Conservation (phyloP, 2,113 vertebrate genomes). For the Natator depressus region DNA sequence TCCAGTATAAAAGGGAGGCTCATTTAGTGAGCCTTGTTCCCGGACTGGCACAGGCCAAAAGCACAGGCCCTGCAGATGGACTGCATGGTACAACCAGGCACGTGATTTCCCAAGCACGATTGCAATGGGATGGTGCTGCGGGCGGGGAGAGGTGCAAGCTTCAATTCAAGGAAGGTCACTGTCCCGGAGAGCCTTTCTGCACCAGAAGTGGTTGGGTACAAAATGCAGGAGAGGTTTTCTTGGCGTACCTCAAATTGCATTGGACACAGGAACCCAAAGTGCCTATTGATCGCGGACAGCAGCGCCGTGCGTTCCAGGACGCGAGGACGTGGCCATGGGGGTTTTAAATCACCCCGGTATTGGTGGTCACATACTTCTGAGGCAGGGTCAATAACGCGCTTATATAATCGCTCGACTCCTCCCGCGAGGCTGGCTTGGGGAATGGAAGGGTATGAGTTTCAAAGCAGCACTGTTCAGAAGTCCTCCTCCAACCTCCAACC, state of each 20-base stretch:
- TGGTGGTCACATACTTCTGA: background rate
- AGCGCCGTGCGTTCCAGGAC: background rate
- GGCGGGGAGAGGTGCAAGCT: background rate
- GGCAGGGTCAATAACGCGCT: background rate
- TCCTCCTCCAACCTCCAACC: accelerated
- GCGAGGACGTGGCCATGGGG: background rate
- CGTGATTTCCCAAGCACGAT: background rate
- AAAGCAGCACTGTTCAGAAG: background rate
- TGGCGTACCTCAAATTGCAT: background rate
- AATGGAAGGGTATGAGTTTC: background rate
- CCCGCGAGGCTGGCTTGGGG: background rate
- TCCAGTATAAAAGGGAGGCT: accelerated
- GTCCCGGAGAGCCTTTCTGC: background rate
- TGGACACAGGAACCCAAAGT: background rate
- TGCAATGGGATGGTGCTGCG: accelerated
- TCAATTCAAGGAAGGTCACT: slow-evolving; percentile 2
- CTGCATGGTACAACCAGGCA: accelerated
- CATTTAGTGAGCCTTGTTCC: background rate
- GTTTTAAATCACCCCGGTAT: background rate
- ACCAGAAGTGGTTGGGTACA: background rate
- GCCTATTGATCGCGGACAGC: background rate
- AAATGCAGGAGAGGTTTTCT: background rate
- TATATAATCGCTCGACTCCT: slow-evolving; percentile 1
- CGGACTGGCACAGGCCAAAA: background rate
- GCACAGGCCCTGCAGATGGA: background rate